Evolutionary conservation across 2,113 vertebrate species (phyloP), one percentile per base, ranked within the genome.

Genomic region (Rutilus rutilus): DNA sequence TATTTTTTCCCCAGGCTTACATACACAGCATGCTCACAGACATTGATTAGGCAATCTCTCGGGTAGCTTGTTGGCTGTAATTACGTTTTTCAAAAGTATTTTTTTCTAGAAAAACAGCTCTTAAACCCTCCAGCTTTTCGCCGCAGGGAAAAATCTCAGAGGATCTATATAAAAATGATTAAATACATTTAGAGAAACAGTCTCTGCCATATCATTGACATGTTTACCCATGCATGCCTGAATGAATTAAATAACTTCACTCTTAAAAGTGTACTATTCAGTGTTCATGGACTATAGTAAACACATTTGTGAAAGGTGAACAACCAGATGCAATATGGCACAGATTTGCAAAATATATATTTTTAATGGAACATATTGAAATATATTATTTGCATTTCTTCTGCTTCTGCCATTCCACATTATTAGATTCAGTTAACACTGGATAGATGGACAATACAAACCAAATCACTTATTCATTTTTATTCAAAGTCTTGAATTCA

Each of bases 71-170:
- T 64, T 78, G 73, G 39, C 23, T 85, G 59, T 9, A 77, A 67
- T 85, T 78, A 62, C 2, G 23, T 76, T 76, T 84, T 15, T 76
- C 64, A 84, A 45, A 84, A 84, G 19, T n/a, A 3, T 71, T 83
- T 83, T 69, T 33, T 33, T 33, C 33, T 33, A 4, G 33, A 33
- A 33, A 33, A 33, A 33, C 33, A 33, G 33, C 33, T 33, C 36
- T 62, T 30, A 45, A 80, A 67, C 60, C 50, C 25, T 52, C 9
- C 39, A 82, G 25, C 60, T 23, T 82, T 82, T 52, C 14, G 10
- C 17, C 45, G 57, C 23, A 60, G 54, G 2, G 33, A 6, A 59
- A 54, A 77, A 15, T 75, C 73, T 6, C 25, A 62, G 6, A 42
- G 23, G 5, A 33, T 67, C 25, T 14, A 23, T 47, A 64, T 25